phyloP scores from a whole-genome alignment of 2,113 vertebrate species.

The Panurus biarmicus region DNA sequence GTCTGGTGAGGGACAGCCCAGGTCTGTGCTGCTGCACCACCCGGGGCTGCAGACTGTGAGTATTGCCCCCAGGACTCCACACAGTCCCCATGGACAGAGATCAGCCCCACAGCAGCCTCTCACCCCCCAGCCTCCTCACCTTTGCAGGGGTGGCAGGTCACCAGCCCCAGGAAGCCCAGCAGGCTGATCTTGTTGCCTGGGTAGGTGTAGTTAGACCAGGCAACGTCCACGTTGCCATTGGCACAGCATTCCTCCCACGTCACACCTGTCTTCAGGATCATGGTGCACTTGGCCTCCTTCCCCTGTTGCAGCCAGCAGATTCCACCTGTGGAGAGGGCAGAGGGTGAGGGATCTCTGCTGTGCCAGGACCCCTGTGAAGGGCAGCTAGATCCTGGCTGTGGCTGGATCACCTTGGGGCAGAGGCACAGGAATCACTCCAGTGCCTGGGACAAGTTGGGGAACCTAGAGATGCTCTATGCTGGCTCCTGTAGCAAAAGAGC shows the following conservation, averaged over 20 bases:
- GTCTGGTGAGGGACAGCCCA: background rate
- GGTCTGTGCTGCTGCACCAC: background rate
- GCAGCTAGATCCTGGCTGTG: accelerated
- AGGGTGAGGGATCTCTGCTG: background rate
- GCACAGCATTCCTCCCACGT: constrained; percentile 88
- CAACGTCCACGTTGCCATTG: constrained; percentile 81
- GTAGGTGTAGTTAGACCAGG: constrained; percentile 91
- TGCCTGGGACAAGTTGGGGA: accelerated
- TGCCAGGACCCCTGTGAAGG: accelerated
- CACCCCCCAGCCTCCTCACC: constrained; percentile 61
- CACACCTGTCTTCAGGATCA: constrained; percentile 87
- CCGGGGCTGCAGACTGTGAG: accelerated
- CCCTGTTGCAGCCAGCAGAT: constrained; percentile 94
- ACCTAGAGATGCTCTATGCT: background rate
- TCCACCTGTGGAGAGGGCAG: constrained; percentile 72
- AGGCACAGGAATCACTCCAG: accelerated
- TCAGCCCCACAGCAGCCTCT: background rate
- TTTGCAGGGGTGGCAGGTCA: constrained; percentile 92
- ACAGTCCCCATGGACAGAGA: background rate
- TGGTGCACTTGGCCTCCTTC: constrained; percentile 83
- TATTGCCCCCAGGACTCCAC: background rate
- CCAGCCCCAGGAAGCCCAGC: constrained; percentile 88
- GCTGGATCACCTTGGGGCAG: background rate
- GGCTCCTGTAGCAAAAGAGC: background rate
- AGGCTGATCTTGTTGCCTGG: constrained; percentile 92